A percentile compares a stretch with the other conserved stretches of the same genome.
phyloP scores from a whole-genome alignment of 2,888 invertebrate species.

The Thymelicus acteon region DNA sequence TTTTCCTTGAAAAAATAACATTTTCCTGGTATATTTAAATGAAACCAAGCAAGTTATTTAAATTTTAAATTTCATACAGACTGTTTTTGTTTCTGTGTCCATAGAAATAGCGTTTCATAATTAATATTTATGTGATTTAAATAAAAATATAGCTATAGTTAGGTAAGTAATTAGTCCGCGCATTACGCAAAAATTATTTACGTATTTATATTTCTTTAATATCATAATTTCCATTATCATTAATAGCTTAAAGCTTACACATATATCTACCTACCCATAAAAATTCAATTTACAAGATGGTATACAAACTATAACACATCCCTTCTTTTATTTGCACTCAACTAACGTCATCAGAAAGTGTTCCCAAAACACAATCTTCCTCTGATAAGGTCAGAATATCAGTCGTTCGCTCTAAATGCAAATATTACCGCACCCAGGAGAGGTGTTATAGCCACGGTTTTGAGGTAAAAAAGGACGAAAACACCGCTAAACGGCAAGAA shows the following conservation, averaged over 20 bases:
- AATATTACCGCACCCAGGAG: slow-evolving; percentile 81
- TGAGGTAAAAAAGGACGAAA: slow-evolving; percentile 80
- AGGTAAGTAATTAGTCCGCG: too few species aligned
- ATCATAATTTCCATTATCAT: too few species aligned
- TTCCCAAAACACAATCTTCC: slow-evolving; percentile 76
- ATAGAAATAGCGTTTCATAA: neutral
- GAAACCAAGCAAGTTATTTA: neutral
- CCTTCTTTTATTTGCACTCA: slow-evolving; percentile 49
- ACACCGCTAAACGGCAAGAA: slow-evolving; percentile 78
- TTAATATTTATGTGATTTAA: too few species aligned
- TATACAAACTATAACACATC: neutral
- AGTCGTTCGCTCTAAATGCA: slow-evolving; percentile 83
- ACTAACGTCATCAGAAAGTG: slow-evolving; percentile 71
- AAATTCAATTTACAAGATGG: neutral
- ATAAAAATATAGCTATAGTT: too few species aligned
- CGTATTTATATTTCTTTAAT: too few species aligned
- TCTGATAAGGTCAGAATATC: slow-evolving; percentile 81
- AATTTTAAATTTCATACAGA: neutral
- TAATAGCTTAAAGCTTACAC: too few species aligned
- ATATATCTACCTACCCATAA: too few species aligned
- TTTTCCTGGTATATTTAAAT: slow-evolving; percentile 12
- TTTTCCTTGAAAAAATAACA: slow-evolving; percentile 26
- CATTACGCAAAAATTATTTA: too few species aligned
- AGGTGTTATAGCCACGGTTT: slow-evolving; percentile 79
- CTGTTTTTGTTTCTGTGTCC: neutral